These are phyloP conservation scores for Dichetophora obliterata DNA, from an alignment of 2,888 invertebrate species.

Conservation along the genomic window DNA sequence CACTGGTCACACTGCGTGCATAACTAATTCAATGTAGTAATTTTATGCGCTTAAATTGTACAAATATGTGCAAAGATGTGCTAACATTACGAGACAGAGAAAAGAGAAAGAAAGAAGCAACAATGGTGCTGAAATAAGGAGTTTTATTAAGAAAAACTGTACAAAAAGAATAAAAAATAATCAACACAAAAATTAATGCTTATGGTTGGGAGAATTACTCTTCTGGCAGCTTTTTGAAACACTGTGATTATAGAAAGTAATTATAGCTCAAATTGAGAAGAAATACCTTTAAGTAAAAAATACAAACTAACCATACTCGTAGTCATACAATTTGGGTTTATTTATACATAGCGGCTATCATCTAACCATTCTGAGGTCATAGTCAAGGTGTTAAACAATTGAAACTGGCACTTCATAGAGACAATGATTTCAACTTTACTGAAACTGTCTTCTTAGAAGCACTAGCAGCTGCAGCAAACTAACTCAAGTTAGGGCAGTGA, in stretches of 20 bases:
- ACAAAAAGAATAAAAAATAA: background rate
- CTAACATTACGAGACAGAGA: background rate
- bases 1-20: conserved; percentile 16
- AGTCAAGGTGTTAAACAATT: conserved; percentile 17
- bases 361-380: background rate
- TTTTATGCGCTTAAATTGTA: background rate
- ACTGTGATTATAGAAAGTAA: too few relatives aligned
- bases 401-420: background rate
- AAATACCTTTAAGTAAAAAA: too few relatives aligned
- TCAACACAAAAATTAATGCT: background rate
- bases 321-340: too few relatives aligned
- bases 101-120: background rate
- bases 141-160: background rate
- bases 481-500: too few relatives aligned
- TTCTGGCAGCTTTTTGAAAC: background rate
- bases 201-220: background rate
- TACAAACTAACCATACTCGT: background rate
- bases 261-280: too few relatives aligned
- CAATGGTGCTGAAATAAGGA: background rate
- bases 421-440: too few relatives aligned
- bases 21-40: conserved; percentile 28
- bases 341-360: background rate
- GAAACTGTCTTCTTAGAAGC: too few relatives aligned
- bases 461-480: too few relatives aligned
- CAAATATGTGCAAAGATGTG: background rate